Evolutionary conservation across 2,113 vertebrate genomes (phyloP).

Genomic region (Tretioscincus oriximinensis): DNA sequence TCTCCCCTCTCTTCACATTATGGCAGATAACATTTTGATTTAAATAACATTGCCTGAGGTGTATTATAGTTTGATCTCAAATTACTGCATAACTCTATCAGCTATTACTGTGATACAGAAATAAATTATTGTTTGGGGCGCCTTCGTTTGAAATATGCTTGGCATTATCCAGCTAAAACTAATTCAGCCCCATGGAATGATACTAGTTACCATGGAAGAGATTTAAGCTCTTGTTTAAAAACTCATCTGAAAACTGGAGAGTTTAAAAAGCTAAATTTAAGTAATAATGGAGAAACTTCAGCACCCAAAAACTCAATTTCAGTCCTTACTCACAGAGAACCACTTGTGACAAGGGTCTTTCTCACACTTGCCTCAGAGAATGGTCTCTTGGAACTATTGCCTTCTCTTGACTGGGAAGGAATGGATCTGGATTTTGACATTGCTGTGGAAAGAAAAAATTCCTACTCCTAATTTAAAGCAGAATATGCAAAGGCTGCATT

Average conservation of each 20-base stretch:
- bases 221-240: neutral
- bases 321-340: no score
- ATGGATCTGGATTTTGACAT: no score
- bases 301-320: no score
- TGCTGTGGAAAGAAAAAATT: no score
- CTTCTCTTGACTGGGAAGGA: no score
- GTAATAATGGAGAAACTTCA: no score
- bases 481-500: no score
- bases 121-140: conserved; percentile 54
- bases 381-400: no score
- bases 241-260: neutral
- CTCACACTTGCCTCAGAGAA: no score
- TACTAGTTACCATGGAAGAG: neutral
- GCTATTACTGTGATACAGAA: conserved; percentile 48
- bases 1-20: conserved; percentile 54
- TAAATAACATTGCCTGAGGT: conserved; percentile 54
- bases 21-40: conserved; percentile 67
- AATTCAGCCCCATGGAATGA: neutral
- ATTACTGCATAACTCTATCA: conserved; percentile 38
- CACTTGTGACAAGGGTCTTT: no score
- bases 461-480: no score
- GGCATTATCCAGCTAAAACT: neutral
- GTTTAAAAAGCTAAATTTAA: neutral
- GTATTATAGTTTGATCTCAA: conserved; percentile 44
- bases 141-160: conserved; percentile 48